Evolutionary conservation across 2,113 vertebrate species (phyloP).

Genomic region (Butorides virescens): DNA sequence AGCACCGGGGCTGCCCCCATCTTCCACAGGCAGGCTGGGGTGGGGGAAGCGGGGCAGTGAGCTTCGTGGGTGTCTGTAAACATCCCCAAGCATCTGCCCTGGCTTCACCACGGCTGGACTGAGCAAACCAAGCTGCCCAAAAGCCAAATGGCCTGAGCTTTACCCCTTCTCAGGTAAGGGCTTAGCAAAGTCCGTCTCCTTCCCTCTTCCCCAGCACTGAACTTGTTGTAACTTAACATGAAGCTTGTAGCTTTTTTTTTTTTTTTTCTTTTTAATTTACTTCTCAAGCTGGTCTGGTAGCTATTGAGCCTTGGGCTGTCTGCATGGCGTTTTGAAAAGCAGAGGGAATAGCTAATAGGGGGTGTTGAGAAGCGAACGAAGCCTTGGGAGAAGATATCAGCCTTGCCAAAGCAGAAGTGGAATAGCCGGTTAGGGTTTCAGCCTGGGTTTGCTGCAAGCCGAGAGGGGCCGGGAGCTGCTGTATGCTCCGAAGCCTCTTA

Average conservation of each 20-base stretch:
- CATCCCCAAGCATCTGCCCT: not conserved
- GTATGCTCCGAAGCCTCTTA: not conserved
- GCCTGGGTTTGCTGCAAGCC: not conserved
- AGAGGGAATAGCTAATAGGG: not conserved
- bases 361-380: not conserved
- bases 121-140: not conserved
- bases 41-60: fast-evolving
- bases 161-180: fast-evolving
- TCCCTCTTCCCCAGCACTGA: not conserved
- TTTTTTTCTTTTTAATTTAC: not conserved
- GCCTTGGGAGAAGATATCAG: not conserved
- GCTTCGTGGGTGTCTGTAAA: not conserved
- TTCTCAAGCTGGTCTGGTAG: not conserved
- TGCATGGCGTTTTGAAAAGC: not conserved
- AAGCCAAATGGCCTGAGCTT: not conserved
- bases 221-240: not conserved
- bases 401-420: constrained; percentile 9
- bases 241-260: not conserved
- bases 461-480: not conserved
- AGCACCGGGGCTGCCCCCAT: fast-evolving
- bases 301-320: not conserved
- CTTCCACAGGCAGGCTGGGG: fast-evolving
- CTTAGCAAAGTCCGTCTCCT: not conserved
- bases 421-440: constrained; percentile 29
- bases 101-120: not conserved